phyloP scores from a whole-genome alignment of 2,888 invertebrate species.

The Heliconius cydno region DNA sequence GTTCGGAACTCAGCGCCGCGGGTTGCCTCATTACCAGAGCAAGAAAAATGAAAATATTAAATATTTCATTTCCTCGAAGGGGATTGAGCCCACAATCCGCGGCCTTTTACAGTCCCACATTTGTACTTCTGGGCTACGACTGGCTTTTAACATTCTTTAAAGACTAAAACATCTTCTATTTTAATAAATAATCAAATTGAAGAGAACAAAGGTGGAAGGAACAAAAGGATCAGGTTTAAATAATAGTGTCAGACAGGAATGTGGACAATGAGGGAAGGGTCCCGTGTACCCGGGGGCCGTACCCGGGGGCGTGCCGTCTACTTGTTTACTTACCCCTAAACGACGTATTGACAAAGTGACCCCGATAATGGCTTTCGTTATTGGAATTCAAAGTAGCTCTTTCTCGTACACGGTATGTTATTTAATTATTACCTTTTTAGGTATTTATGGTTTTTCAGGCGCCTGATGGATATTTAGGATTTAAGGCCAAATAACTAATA shows the following conservation, averaged over 20 bases:
- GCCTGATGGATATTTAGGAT: background rate
- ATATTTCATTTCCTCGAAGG: too few relatives aligned
- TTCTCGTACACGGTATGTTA: background rate
- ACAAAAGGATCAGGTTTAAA: conserved; percentile 43
- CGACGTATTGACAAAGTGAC: conserved; percentile 32
- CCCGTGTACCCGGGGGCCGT: background rate
- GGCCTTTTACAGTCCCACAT: too few relatives aligned
- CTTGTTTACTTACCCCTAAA: conserved; percentile 26
- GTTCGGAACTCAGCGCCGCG: too few relatives aligned
- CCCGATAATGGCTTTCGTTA: conserved; percentile 23
- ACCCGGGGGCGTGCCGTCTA: conserved; percentile 16
- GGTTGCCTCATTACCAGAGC: too few relatives aligned
- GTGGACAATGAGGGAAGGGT: conserved; percentile 35
- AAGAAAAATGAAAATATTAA: too few relatives aligned
- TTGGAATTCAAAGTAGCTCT: conserved; percentile 19
- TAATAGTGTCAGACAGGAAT: conserved; percentile 33
- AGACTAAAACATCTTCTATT: background rate
- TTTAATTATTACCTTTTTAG: background rate
- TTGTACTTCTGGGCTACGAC: too few relatives aligned
- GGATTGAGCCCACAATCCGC: too few relatives aligned
- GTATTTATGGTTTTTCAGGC: background rate
- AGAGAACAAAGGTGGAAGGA: conserved; percentile 20
- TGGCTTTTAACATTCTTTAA: too few relatives aligned
- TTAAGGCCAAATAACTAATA: background rate
- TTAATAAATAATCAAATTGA: background rate